A percentile compares a stretch with the other conserved stretches of the same genome.
Evolutionary conservation across 2,888 invertebrate genomes (phyloP).

Genomic region (Melikaiella ostensackeni): DNA sequence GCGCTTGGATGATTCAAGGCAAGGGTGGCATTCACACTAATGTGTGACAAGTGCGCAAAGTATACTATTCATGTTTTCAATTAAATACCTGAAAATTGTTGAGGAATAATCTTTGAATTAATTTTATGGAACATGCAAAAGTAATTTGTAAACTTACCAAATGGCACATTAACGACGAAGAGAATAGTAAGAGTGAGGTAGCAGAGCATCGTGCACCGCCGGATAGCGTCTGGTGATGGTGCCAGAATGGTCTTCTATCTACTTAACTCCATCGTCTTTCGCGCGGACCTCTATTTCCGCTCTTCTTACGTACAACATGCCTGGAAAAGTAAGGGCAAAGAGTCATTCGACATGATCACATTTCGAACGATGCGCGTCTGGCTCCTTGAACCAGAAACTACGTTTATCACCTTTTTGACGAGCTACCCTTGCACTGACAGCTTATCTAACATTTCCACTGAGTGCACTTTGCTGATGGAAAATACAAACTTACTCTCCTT

Average conservation of each 20-base stretch:
- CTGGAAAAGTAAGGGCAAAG: constrained; percentile 56
- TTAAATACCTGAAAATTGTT: neutral
- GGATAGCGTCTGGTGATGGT: constrained; percentile 63
- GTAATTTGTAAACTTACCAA: constrained; percentile 65
- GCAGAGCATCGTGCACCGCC: constrained; percentile 71
- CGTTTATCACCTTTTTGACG: constrained; percentile 30
- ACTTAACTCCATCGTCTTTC: constrained; percentile 69
- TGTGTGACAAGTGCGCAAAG: too few relatives aligned
- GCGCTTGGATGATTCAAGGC: too few relatives aligned
- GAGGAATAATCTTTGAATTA: too few relatives aligned
- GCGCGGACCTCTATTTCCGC: constrained; percentile 62
- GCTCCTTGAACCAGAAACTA: constrained; percentile 21
- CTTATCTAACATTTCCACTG: constrained; percentile 37
- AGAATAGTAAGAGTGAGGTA: constrained; percentile 68
- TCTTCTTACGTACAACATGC: constrained; percentile 62
- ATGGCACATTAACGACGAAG: constrained; percentile 73
- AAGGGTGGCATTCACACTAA: too few relatives aligned
- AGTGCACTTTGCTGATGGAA: constrained; percentile 22
- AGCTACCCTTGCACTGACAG: constrained; percentile 24
- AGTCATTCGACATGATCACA: constrained; percentile 34
- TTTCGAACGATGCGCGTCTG: constrained; percentile 8
- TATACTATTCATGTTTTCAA: too few relatives aligned
- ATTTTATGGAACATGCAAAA: neutral
- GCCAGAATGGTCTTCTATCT: constrained; percentile 63
- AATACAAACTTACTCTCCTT: neutral